Conservation (phyloP, 2,888 invertebrate genomes). For the Melieria picta region DNA sequence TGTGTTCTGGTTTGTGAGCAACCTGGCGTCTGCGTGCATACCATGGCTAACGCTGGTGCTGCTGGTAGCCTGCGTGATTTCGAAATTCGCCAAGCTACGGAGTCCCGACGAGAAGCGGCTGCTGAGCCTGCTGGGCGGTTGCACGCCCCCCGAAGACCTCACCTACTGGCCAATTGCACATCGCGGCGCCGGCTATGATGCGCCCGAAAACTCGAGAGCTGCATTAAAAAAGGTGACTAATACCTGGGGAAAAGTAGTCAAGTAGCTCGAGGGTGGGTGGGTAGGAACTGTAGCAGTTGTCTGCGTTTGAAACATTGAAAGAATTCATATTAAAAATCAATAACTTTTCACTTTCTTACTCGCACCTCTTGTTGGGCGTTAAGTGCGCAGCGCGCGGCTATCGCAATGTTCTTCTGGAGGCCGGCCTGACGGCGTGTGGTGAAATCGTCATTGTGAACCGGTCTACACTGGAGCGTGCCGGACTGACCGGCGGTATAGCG, state of each 20-base stretch:
- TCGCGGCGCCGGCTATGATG: conserved; percentile 65
- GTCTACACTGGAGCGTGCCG: conserved; percentile 59
- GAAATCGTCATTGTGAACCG: conserved; percentile 63
- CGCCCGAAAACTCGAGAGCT: conserved; percentile 64
- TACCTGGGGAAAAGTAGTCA: background rate
- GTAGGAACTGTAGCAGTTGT: too few relatives aligned
- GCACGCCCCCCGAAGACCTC: conserved; percentile 54
- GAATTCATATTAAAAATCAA: conserved; percentile 5
- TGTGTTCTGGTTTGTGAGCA: conserved; percentile 63
- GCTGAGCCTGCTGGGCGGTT: conserved; percentile 55
- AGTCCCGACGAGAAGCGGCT: conserved; percentile 62
- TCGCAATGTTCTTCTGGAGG: conserved; percentile 63
- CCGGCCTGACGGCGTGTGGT: conserved; percentile 61
- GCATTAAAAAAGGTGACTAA: conserved; percentile 62
- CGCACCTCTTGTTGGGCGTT: conserved; percentile 15
- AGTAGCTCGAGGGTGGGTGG: too few relatives aligned
- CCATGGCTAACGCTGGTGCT: conserved; percentile 63
- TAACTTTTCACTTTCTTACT: background rate
- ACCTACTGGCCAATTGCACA: conserved; percentile 65
- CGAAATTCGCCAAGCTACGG: conserved; percentile 64
- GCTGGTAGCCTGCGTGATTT: conserved; percentile 60
- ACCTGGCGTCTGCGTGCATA: conserved; percentile 60
- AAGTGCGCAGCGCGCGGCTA: conserved; percentile 62
- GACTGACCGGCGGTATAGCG: conserved; percentile 53
- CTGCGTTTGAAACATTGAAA: too few relatives aligned